Evolutionary conservation across 2,888 invertebrate genomes (phyloP).

Genomic region (Brachyptera risi): DNA sequence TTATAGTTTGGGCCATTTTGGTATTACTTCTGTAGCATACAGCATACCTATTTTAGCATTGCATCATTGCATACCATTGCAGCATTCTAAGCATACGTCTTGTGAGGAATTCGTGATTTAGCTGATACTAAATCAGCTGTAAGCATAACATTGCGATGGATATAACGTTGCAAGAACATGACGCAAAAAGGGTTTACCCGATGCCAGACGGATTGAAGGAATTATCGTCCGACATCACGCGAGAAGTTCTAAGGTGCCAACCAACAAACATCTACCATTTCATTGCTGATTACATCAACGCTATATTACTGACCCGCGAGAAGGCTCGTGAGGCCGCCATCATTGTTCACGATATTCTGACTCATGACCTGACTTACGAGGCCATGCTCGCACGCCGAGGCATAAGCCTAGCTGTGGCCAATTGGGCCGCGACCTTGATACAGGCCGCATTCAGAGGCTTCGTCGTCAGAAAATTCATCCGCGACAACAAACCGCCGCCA

Average conservation of each 20-base stretch:
- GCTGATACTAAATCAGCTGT: too few species aligned
- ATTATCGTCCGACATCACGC: slow-evolving; percentile 3
- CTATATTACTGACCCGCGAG: neutral
- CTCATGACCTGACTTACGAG: neutral
- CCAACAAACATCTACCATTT: neutral
- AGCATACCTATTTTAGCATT: too few species aligned
- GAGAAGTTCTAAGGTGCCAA: neutral
- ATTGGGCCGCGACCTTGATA: neutral
- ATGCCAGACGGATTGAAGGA: slow-evolving; percentile 1
- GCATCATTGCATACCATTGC: too few species aligned
- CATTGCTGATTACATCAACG: neutral
- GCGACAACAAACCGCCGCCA: neutral
- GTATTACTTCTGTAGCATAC: too few species aligned
- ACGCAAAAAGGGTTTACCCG: neutral
- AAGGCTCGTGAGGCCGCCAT: slow-evolving; percentile 3
- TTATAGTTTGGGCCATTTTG: too few species aligned
- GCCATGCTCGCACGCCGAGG: slow-evolving; percentile 12
- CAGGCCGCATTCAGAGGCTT: neutral
- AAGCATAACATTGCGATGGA: slow-evolving; percentile 9
- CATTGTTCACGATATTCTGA: slow-evolving; percentile 1
- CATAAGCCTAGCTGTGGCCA: neutral
- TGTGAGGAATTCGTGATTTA: too few species aligned
- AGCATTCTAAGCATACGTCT: too few species aligned
- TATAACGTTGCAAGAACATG: neutral
- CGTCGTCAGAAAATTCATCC: neutral